These are phyloP conservation scores for Eurypyga helias DNA, from an alignment of 2,113 vertebrate genomes.

Conservation along the genomic window DNA sequence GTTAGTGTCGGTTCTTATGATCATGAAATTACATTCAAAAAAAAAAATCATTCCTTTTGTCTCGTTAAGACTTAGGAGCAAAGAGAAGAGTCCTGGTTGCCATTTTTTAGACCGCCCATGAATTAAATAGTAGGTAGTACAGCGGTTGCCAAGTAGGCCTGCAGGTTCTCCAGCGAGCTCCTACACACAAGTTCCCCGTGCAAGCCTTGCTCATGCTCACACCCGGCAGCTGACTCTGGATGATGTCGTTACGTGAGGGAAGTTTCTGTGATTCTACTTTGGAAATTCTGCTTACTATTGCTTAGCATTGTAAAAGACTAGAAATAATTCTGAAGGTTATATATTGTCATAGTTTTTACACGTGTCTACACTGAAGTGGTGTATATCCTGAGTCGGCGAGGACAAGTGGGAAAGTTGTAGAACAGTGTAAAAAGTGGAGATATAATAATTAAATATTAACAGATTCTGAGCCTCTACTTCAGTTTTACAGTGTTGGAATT, in stretches of 20 bases:
- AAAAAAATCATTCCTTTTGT: not conserved
- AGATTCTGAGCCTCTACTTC: not conserved
- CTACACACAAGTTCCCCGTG: not conserved
- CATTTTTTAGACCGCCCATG: rapidly evolving
- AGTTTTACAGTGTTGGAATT: not conserved
- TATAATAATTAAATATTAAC: conserved; percentile 8
- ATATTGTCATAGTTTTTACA: not conserved
- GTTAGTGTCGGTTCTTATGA: not conserved
- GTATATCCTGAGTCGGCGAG: not conserved
- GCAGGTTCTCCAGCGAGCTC: not conserved
- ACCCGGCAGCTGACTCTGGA: not conserved
- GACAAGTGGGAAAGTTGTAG: not conserved
- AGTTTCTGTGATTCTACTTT: not conserved
- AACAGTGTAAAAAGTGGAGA: not conserved
- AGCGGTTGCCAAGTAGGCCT: not conserved
- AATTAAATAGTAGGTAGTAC: rapidly evolving
- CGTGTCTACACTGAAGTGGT: not conserved
- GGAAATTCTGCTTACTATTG: not conserved
- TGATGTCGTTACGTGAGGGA: not conserved
- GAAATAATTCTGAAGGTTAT: not conserved
- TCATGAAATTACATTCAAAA: not conserved
- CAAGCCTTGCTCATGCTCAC: not conserved
- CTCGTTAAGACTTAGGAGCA: not conserved
- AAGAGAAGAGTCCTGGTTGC: not conserved
- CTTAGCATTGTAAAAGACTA: not conserved